These are phyloP conservation scores for Agrochola litura DNA, from an alignment of 2,888 invertebrate genomes.

Conservation along the genomic window DNA sequence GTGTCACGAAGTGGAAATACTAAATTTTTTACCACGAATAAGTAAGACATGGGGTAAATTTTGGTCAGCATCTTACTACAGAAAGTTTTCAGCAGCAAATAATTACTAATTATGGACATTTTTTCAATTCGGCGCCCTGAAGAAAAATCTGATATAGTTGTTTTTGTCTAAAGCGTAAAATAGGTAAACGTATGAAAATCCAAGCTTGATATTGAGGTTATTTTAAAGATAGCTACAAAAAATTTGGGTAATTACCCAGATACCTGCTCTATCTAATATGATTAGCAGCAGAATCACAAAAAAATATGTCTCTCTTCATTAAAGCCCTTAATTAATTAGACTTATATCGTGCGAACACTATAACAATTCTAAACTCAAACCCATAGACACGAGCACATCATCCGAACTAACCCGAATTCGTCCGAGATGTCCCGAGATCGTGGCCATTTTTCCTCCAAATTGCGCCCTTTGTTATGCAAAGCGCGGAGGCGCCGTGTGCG, in stretches of 20 bases:
- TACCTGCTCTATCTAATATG: not conserved
- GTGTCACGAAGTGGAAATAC: conserved; percentile 45
- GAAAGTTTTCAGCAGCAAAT: not conserved
- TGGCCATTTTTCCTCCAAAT: conserved; percentile 89
- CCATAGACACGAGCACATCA: conserved; percentile 74
- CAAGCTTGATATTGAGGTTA: too few species aligned
- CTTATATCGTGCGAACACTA: conserved; percentile 24
- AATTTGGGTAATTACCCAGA: not conserved
- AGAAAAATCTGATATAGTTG: not conserved
- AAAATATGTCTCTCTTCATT: not conserved
- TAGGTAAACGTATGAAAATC: not conserved
- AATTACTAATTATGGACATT: not conserved
- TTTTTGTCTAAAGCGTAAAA: too few species aligned
- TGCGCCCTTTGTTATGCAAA: conserved; percentile 90
- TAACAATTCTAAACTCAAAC: conserved; percentile 7
- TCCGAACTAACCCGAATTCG: conserved; percentile 74
- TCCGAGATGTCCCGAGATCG: conserved; percentile 84
- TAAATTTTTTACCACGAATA: conserved; percentile 14
- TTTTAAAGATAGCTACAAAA: too few species aligned
- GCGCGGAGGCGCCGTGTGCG: conserved; percentile 89
- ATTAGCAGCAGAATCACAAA: not conserved
- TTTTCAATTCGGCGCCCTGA: too few species aligned
- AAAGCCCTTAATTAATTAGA: not conserved
- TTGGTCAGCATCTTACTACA: not conserved
- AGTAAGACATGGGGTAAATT: not conserved